Evolutionary conservation across 2,113 vertebrate genomes (phyloP), one percentile per base, ranked within the genome.

Genomic region (Gnathonemus echidnorhynchus): DNA sequence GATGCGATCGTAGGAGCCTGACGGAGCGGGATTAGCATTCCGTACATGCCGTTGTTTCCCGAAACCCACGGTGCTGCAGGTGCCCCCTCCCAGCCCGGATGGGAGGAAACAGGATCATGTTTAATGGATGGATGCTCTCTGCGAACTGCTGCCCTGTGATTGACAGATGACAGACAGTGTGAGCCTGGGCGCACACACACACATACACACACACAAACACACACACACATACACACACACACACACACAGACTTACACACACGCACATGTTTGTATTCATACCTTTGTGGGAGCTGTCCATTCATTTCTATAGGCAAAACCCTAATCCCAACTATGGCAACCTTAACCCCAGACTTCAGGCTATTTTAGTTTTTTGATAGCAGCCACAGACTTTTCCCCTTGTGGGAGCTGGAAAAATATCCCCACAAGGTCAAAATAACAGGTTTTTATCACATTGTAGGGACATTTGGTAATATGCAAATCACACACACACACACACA

Each of bases 121-220:
- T 87, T 87, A 87, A 87, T 87, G 86, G 27, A 53, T 87, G 86
- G 13, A n/a, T 87, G 50, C 17, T 85, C 42, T 48, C 83, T 85
- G 39, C 21, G 19, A 10, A n/a, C 83, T 0, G 19, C 83, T 46
- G 49, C 21, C 27, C 48, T 52, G 86, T 53, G 86, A 87, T 19
- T 87, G 49, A 35, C 86, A 87, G 49, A 31, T 52, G 86, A 87
- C 86, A 31, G 31, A 21, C 19, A 85, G 21, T n/a, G 10, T 85
- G 83, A 85, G 83, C 83, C 3, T 13, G 21, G 2, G 11, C 39
- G 27, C 53, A 9, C 87, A 62, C 87, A 88, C 53, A 87, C 5
- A 35, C 87, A 62, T 35, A 19, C 74, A 42, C 35, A 80, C 13
- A 42, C 31, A 42, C 15, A 74, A n/a, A 21, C 52, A 21, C 53